Evolutionary conservation across 2,888 invertebrate genomes (phyloP).

Genomic region (Drosophila koepferae): DNA sequence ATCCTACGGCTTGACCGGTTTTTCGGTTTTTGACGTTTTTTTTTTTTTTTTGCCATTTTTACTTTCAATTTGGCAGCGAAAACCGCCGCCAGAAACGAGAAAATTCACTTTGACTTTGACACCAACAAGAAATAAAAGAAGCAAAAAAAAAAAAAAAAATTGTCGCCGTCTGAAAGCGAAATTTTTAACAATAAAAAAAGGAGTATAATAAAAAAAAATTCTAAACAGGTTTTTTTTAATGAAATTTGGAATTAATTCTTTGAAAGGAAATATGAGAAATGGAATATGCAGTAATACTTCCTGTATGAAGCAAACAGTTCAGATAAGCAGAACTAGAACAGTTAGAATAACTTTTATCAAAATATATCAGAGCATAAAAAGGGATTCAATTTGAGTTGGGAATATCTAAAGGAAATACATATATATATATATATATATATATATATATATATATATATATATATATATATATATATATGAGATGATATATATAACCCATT

Average conservation of each 20-base stretch:
- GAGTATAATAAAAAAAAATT: constrained; percentile 26
- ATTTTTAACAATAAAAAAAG: constrained; percentile 41
- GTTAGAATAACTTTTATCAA: background rate
- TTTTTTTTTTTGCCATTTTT: constrained; percentile 57
- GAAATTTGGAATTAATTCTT: background rate
- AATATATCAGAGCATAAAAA: background rate
- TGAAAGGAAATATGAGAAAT: background rate
- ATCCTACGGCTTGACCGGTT: constrained; percentile 48
- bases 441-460: too few species aligned
- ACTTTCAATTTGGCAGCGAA: constrained; percentile 63
- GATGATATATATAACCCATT: too few species aligned
- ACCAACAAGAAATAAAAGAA: background rate
- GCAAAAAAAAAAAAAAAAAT: constrained; percentile 21
- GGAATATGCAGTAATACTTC: background rate
- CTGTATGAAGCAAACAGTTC: background rate
- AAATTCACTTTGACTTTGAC: constrained; percentile 15
- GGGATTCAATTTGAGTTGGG: background rate
- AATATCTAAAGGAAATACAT: background rate
- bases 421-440: too few species aligned
- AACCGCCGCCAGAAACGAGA: constrained; percentile 29
- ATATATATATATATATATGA: too few species aligned
- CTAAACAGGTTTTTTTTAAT: constrained; percentile 52
- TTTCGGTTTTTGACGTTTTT: constrained; percentile 1
- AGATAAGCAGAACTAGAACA: background rate
- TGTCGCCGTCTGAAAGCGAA: constrained; percentile 64